Base-by-base conservation (phyloP, 2,797 vertebrate genomes). In the Paguma larvata region DNA sequence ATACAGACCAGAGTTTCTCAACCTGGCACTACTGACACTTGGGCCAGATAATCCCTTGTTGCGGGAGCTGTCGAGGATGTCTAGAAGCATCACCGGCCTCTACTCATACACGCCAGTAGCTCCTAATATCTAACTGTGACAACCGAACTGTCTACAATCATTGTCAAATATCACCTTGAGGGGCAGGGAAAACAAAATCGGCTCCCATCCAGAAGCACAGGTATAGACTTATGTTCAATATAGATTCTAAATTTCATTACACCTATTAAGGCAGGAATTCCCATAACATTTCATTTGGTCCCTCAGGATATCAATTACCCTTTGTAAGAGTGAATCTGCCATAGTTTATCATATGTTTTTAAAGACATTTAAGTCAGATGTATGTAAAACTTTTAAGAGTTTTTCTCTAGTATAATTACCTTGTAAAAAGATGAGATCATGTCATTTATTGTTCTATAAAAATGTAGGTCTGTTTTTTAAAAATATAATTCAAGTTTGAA, bases 361-460 rank as follows among this genome's bases (percentile, higher is more conserved):
- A 98, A 97, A 97, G 86, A 46, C 82, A 94, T 90, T 95, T 97
- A 97, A 95, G 96, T 97, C 80, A 94, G 93, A 59, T 90, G 15
- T 80, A 87, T 63, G 27, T 86, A 97, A 95, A 97, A 96, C 72
- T 94, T 93, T 94, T 95, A 97, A 97, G 94, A 89, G 82, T 88
- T 97, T 97, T 96, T 92, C 94, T 96, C 94, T 96, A 96, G 96
- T 82, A 86, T 86, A 94, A 97, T 98, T 94, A 92, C 46, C 94
- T 95, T 79, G 38, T 95, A 97, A 96, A 98, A 97, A 94, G 87
- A 97, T 97, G 87, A 96, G 73, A 98, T 92, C 68, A 85, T 97
- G 73, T 95, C 80, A 97, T 96, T 97, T 97, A 97, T 95, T 98
- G 77, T 97, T 97, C 95, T 96, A 86, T 97, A 89, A 96, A 97